A percentile compares a stretch with the other conserved stretches of the same genome.
These are phyloP conservation scores for Nothobranchius furzeri DNA, from an alignment of 2,113 vertebrate genomes.

Conservation along the genomic window DNA sequence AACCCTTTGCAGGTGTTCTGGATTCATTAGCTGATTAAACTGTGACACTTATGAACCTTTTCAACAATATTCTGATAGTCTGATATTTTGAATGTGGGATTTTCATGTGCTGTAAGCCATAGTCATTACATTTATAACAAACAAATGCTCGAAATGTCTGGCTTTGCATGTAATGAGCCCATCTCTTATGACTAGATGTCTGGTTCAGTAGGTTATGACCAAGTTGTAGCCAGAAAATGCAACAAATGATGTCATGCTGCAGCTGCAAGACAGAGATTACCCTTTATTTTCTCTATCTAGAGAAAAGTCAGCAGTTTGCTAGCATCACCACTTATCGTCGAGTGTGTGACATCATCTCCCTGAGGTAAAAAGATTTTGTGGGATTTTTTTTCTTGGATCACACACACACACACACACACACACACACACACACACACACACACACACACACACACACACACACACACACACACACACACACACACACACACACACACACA, in stretches of 20 bases:
- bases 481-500: too few relatives aligned
- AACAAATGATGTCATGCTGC: constrained; percentile 44
- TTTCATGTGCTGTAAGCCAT: too few relatives aligned
- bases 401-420: constrained; percentile 25
- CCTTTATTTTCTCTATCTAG: constrained; percentile 11
- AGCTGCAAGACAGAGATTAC: constrained; percentile 41
- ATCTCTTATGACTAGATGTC: background rate
- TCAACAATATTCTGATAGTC: too few relatives aligned
- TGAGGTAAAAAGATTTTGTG: constrained; percentile 34
- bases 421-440: constrained; percentile 6
- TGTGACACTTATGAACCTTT: too few relatives aligned
- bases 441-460: constrained; percentile 13
- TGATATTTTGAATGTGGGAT: too few relatives aligned
- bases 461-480: constrained; percentile 10
- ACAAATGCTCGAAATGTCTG: too few relatives aligned
- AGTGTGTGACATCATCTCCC: constrained; percentile 69
- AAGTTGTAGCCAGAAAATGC: background rate
- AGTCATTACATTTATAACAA: too few relatives aligned
- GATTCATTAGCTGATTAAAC: too few relatives aligned
- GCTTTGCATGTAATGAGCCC: too few relatives aligned
- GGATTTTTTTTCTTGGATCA: constrained; percentile 57
- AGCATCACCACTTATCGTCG: constrained; percentile 25
- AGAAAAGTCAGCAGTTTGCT: constrained; percentile 55
- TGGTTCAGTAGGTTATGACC: constrained; percentile 2
- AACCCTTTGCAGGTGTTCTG: too few relatives aligned